phyloP scores from a whole-genome alignment of 2,113 vertebrate species.

The Tupaia tana region DNA sequence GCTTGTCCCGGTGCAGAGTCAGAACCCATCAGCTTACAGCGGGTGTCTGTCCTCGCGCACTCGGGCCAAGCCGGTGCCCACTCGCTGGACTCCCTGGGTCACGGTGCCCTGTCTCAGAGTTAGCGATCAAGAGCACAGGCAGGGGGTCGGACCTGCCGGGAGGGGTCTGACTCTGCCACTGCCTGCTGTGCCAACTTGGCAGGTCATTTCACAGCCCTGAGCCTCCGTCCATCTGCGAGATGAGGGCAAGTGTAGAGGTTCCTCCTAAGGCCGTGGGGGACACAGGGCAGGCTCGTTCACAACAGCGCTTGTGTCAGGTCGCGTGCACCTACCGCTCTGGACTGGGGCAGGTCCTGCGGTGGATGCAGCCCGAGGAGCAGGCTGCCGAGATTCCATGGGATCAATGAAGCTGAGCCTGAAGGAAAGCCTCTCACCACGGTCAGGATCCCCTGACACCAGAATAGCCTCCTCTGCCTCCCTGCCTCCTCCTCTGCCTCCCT shows the following conservation, averaged over 20 bases:
- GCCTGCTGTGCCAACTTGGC: neutral
- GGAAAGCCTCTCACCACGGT: neutral
- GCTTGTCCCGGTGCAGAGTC: neutral
- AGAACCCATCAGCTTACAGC: neutral
- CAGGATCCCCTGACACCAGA: too few relatives aligned
- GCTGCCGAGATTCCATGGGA: neutral
- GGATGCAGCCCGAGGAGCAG: neutral
- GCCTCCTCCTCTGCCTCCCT: neutral
- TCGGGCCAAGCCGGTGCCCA: neutral
- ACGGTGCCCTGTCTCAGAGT: neutral
- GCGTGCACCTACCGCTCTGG: neutral
- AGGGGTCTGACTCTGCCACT: neutral
- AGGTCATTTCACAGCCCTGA: neutral
- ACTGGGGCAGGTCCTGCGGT: neutral
- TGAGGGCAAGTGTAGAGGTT: neutral
- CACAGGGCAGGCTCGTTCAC: neutral
- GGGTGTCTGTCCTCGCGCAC: neutral
- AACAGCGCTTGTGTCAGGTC: neutral
- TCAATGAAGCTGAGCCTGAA: neutral
- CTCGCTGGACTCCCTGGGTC: neutral
- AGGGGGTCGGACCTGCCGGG: neutral
- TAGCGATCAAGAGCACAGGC: neutral
- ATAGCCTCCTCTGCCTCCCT: neutral
- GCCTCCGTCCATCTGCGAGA: neutral
- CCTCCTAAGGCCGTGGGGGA: neutral